Conservation (phyloP, 2,888 invertebrate species). For the Tuberolachnus salignus region DNA sequence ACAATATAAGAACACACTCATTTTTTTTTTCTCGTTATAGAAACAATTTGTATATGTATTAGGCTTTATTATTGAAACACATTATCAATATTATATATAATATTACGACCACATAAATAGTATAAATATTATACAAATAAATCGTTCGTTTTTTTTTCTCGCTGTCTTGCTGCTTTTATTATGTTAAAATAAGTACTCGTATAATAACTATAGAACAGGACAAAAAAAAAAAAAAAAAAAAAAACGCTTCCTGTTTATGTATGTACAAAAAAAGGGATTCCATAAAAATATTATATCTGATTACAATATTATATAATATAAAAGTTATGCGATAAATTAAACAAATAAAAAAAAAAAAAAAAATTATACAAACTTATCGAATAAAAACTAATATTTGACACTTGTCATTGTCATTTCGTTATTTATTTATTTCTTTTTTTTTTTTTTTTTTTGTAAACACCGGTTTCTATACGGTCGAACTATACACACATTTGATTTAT, state of each 20-base stretch:
- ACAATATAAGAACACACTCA: background rate
- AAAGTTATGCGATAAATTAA: constrained; percentile 32
- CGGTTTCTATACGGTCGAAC: constrained; percentile 32
- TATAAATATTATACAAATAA: constrained; percentile 21
- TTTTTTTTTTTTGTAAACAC: constrained; percentile 17
- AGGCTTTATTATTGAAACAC: constrained; percentile 39
- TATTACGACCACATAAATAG: too few species aligned
- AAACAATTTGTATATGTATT: background rate
- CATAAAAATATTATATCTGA: constrained; percentile 49
- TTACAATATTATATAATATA: constrained; percentile 12
- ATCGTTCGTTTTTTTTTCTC: constrained; percentile 22
- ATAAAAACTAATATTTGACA: constrained; percentile 35
- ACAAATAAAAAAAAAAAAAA: constrained; percentile 12
- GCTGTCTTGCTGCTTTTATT: background rate
- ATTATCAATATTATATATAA: constrained; percentile 16
- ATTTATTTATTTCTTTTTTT: too few species aligned
- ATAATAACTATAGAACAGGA: background rate
- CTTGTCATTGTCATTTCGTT: constrained; percentile 13
- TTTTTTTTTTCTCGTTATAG: background rate
- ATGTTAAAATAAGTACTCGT: background rate
- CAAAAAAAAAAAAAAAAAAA: constrained; percentile 28
- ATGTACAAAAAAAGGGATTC: constrained; percentile 29
- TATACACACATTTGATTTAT: constrained; percentile 27
- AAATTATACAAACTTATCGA: constrained; percentile 21
- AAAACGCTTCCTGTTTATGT: constrained; percentile 24